Evolutionary conservation across 2,797 vertebrate genomes (phyloP).

Genomic region (Phyllotis vaccarum): DNA sequence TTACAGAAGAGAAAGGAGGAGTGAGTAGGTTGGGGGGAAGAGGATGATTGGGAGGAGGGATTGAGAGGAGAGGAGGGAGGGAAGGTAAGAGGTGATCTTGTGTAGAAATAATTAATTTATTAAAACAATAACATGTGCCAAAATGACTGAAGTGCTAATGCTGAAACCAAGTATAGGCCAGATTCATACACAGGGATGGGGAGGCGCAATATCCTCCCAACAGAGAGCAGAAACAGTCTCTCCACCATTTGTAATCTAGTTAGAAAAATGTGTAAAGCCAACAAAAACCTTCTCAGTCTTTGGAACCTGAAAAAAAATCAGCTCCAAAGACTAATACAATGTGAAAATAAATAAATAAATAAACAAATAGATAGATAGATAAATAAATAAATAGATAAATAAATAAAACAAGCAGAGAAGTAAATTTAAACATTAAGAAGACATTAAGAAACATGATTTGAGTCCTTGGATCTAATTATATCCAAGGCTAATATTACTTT

Average conservation of each 20-base stretch:
- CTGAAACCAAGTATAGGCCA: neutral
- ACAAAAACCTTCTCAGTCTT: neutral
- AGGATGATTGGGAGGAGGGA: neutral
- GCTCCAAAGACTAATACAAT: neutral
- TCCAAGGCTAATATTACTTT: neutral
- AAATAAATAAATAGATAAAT: neutral
- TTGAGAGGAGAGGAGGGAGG: neutral
- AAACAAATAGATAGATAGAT: too few species aligned
- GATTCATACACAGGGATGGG: neutral
- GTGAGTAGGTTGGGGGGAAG: neutral
- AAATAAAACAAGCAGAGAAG: too few species aligned
- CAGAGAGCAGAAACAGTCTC: neutral
- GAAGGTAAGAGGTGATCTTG: neutral
- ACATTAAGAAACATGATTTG: neutral
- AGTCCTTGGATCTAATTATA: neutral
- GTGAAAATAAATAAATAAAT: neutral
- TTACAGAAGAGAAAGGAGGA: neutral
- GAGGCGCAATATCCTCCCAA: neutral
- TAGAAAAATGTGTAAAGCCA: neutral
- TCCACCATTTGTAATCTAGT: neutral
- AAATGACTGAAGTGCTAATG: neutral
- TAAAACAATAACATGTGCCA: neutral
- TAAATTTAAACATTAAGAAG: neutral
- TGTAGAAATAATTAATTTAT: neutral
- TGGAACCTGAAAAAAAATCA: neutral